Conservation (phyloP, 2,113 vertebrate species). For the Arothron firmamentum region DNA sequence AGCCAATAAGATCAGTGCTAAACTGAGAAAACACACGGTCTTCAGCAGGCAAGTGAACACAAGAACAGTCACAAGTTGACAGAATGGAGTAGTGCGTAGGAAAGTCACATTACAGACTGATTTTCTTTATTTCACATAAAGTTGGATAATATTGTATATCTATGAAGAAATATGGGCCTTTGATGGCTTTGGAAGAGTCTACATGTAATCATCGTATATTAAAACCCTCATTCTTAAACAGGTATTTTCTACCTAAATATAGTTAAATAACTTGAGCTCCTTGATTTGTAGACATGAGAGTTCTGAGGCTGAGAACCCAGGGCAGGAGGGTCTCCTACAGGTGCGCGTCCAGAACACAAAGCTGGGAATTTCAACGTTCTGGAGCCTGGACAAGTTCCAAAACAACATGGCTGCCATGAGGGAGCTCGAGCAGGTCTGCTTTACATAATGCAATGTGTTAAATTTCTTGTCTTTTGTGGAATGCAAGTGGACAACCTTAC, state of each 20-base stretch:
- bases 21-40: slow-evolving; percentile 78
- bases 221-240: too few relatives aligned
- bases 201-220: too few relatives aligned
- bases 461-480: not conserved
- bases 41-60: slow-evolving; percentile 80
- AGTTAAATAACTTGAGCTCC: not conserved
- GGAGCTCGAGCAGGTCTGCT: slow-evolving; percentile 86
- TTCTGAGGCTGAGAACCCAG: slow-evolving; percentile 50
- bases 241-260: not conserved
- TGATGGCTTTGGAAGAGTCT: too few relatives aligned
- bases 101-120: too few relatives aligned
- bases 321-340: slow-evolving; percentile 58
- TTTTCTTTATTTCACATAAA: too few relatives aligned
- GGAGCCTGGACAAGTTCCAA: slow-evolving; percentile 92
- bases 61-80: too few relatives aligned
- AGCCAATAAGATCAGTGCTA: slow-evolving; percentile 86
- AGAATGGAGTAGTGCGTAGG: too few relatives aligned
- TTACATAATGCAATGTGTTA: slow-evolving; percentile 4
- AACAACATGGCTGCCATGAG: slow-evolving; percentile 89
- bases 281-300: slow-evolving; percentile 76
- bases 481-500: too few relatives aligned
- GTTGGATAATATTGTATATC: too few relatives aligned
- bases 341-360: slow-evolving; percentile 86
- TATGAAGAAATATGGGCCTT: too few relatives aligned
- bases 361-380: slow-evolving; percentile 86